These are phyloP conservation scores for Drosophila kohkoa DNA, from an alignment of 1,140 invertebrate species.

Conservation along the genomic window DNA sequence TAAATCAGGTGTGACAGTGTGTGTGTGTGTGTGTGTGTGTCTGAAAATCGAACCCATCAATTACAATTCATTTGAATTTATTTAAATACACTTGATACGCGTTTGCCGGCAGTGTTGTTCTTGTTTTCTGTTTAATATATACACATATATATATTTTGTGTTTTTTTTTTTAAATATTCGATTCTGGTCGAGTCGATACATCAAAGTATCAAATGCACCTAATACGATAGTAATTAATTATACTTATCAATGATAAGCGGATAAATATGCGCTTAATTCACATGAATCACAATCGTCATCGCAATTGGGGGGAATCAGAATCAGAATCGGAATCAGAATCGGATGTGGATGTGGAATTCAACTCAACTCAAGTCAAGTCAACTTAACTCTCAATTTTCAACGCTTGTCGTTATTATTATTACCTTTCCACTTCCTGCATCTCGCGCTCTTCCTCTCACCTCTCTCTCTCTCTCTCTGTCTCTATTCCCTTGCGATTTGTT, in stretches of 20 bases:
- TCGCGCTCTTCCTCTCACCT: background rate
- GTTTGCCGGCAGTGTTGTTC: constrained; percentile 20
- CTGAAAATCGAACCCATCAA: constrained; percentile 54
- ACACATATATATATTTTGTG: no score
- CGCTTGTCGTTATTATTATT: background rate
- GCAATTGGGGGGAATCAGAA: constrained; percentile 39
- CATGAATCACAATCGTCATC: constrained; percentile 71
- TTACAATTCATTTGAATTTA: constrained; percentile 81
- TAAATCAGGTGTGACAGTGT: constrained; percentile 29
- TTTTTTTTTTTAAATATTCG: constrained; percentile 19
- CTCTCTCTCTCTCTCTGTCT: background rate
- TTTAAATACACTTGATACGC: constrained; percentile 77
- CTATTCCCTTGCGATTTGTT: background rate
- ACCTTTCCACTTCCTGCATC: constrained; percentile 5
- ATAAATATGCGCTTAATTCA: constrained; percentile 53
- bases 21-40: constrained; percentile 10
- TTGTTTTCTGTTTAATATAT: constrained; percentile 15
- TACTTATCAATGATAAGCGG: constrained; percentile 64
- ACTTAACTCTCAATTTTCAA: constrained; percentile 9
- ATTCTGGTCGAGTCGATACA: constrained; percentile 54
- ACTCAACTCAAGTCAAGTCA: no score
- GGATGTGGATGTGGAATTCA: constrained; percentile 7
- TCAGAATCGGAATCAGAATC: constrained; percentile 56
- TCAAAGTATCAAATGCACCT: constrained; percentile 66
- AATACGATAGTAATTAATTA: constrained; percentile 72